phyloP scores from a whole-genome alignment of 64 coral and sea anemone species.

The Stylophora pistillata region DNA sequence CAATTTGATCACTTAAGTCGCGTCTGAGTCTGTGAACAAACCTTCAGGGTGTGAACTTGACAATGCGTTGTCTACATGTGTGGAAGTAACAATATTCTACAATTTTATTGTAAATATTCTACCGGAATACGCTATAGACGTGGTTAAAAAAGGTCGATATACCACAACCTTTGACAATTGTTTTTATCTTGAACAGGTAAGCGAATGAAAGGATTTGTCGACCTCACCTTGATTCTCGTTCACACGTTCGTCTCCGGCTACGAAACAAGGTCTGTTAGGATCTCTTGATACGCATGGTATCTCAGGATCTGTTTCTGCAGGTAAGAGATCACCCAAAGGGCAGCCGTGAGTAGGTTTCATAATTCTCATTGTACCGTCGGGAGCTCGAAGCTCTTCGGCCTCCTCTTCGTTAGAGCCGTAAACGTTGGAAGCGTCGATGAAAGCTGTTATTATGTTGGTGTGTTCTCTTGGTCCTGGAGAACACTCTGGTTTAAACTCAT shows the following conservation, averaged over 20 bases:
- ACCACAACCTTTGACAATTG: no score
- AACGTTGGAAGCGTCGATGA: slow-evolving; percentile 62
- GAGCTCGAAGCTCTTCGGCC: neutral
- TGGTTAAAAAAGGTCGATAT: no score
- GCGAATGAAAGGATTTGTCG: neutral
- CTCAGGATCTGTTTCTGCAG: neutral
- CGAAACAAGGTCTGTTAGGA: slow-evolving; percentile 33
- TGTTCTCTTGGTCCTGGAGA: slow-evolving; percentile 7
- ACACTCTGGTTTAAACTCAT: neutral
- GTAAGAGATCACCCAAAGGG: slow-evolving; percentile 11
- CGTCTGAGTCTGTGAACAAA: no score
- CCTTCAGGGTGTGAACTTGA: no score
- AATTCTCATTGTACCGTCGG: slow-evolving; percentile 18
- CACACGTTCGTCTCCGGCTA: slow-evolving; percentile 29
- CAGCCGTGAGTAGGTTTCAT: neutral
- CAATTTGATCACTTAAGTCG: no score
- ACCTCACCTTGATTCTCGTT: slow-evolving; percentile 57
- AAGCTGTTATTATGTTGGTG: slow-evolving; percentile 44
- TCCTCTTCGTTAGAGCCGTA: slow-evolving; percentile 16
- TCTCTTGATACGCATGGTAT: slow-evolving; percentile 7
- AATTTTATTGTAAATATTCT: no score
- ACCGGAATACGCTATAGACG: no score
- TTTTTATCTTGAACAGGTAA: neutral
- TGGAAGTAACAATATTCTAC: no score
- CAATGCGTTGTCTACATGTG: no score